These are phyloP conservation scores for Drosophila diplacantha DNA, from an alignment of 2,888 invertebrate genomes.

Conservation along the genomic window DNA sequence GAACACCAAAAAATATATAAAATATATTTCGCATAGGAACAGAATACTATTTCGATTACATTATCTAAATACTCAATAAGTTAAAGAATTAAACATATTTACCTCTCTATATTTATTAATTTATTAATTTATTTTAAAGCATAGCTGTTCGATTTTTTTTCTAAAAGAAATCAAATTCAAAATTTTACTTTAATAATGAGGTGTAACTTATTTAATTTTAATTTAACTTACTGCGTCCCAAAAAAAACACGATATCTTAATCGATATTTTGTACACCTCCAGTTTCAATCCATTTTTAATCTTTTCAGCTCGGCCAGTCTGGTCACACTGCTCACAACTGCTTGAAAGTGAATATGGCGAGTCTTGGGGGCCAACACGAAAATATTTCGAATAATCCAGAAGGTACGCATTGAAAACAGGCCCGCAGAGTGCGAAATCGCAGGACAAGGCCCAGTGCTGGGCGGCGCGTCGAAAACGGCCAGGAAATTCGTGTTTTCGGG, in stretches of 20 bases:
- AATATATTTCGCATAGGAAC: too few species aligned
- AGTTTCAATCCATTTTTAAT: background rate
- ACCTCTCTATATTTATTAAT: too few species aligned
- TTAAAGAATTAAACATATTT: too few species aligned
- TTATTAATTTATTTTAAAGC: too few species aligned
- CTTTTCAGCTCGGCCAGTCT: background rate
- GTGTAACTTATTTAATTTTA: too few species aligned
- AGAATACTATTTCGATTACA: too few species aligned
- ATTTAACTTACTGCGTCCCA: background rate
- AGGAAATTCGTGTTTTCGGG: conserved; percentile 33
- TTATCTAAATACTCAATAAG: too few species aligned
- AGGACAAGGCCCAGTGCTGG: conserved; percentile 24
- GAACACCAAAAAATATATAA: too few species aligned
- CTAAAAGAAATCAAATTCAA: too few species aligned
- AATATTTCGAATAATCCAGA: conserved; percentile 77
- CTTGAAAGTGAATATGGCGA: conserved; percentile 76
- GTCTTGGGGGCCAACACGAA: conserved; percentile 78
- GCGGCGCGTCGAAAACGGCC: conserved; percentile 43
- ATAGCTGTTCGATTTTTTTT: too few species aligned
- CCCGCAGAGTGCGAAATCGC: conserved; percentile 37
- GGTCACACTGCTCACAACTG: conserved; percentile 31
- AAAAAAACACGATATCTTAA: background rate
- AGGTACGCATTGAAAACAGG: conserved; percentile 74
- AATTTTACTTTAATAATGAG: too few species aligned
- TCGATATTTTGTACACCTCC: background rate